Evolutionary conservation across 2,888 invertebrate species (phyloP), one percentile per base, ranked within the genome.

Genomic region (Syrphus vitripennis): DNA sequence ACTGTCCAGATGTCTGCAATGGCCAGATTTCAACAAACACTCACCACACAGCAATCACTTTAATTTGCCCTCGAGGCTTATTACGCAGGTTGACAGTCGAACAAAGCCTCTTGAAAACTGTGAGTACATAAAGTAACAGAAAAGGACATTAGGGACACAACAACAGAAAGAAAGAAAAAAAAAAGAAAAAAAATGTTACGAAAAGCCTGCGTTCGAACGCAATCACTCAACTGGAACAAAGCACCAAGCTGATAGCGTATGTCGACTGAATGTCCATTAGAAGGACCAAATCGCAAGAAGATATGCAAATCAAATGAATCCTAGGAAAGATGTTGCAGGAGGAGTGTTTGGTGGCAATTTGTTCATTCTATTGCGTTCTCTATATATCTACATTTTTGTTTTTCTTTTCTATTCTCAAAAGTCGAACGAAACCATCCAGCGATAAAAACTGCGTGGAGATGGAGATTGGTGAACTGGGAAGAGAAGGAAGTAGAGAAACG

Each of bases 21-120:
- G 21, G 6, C 59, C 59, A 37, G 83, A 80, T 83, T 83, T 83
- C 75, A 80, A 71, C 79, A 79, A 83, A 79, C 83, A 69, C 70
- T 83, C 83, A 80, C 83, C 83, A 70, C 83, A 70, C 70, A 75
- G 79, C 83, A 83, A 83, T 83, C 83, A 83, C 80, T 79, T 83
- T 80, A 83, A 83, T 83, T 80, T 80, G 70, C 83, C 70, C 79
- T 70, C 70, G 50, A 63, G 80, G 83, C 82, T 82, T 82, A 82
- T 77, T 77, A 77, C 71, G 31, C 40, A 77, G 57, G 65, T 71
- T 77, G 71, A 71, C 77, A 82, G 48, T 50, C 50, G 67, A 67
- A 67, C 67, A 67, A 67, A 50, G 67, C 34, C 48, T 50, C 29
- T 50, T 19, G 24, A 67, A 50, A 67, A 31, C 67, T 67, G 50